These are phyloP conservation scores for Pangasius mekongensis DNA, from an alignment of 2,797 vertebrate species.

Conservation along the genomic window DNA sequence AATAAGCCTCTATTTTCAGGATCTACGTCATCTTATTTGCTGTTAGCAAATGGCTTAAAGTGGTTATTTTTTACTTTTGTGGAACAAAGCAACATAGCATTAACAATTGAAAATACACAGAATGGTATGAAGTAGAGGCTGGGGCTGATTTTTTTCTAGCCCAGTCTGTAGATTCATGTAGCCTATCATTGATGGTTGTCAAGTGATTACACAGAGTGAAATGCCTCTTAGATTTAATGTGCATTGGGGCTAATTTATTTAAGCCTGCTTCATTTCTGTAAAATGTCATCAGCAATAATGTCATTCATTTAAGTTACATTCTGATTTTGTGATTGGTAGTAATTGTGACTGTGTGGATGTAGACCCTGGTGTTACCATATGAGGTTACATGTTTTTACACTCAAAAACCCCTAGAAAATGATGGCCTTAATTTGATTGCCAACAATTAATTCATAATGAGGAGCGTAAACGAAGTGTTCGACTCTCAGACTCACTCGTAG, in stretches of 20 bases:
- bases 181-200: background rate
- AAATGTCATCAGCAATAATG: background rate
- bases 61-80: background rate
- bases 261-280: background rate
- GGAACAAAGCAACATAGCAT: background rate
- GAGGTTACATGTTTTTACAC: background rate
- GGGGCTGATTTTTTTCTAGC: background rate
- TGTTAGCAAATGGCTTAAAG: background rate
- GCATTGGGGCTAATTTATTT: background rate
- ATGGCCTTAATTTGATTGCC: background rate
- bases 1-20: background rate
- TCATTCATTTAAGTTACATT: background rate
- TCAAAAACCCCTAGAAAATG: background rate
- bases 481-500: conserved; percentile 76
- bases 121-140: background rate
- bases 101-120: background rate
- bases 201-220: background rate
- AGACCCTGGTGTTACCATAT: background rate
- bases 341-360: background rate
- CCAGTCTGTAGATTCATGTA: background rate
- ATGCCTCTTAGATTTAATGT: background rate
- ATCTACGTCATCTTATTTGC: background rate
- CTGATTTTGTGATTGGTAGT: background rate
- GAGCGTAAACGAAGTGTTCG: background rate
- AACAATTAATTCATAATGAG: background rate